These are phyloP conservation scores for Cenopis cana DNA, from an alignment of 2,888 invertebrate genomes.

Conservation along the genomic window DNA sequence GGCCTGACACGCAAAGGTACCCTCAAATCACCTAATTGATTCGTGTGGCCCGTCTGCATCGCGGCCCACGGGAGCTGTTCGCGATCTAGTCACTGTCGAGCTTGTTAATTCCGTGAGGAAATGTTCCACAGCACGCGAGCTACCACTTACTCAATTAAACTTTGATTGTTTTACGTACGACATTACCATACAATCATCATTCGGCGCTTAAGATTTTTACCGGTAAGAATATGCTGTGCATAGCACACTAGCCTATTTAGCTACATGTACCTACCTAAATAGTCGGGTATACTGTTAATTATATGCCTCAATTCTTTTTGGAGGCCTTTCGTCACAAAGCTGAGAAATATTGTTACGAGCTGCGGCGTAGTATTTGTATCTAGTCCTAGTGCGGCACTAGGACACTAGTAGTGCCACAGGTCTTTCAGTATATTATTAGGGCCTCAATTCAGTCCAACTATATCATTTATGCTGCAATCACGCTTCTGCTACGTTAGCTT, in stretches of 20 bases:
- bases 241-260: too few relatives aligned
- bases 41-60: slow-evolving; percentile 56
- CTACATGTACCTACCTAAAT: too few relatives aligned
- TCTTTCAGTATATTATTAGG: neutral
- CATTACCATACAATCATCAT: slow-evolving; percentile 2
- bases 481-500: neutral
- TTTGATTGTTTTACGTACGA: slow-evolving; percentile 30
- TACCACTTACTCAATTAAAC: slow-evolving; percentile 35
- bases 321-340: neutral
- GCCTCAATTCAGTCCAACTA: neutral
- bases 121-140: slow-evolving; percentile 58
- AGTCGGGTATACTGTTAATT: too few relatives aligned
- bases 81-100: slow-evolving; percentile 56
- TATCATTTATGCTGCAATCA: neutral
- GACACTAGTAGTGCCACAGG: too few relatives aligned
- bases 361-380: neutral
- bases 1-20: slow-evolving; percentile 60
- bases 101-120: slow-evolving; percentile 63
- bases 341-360: neutral
- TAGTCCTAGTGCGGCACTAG: too few relatives aligned
- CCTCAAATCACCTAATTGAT: slow-evolving; percentile 73
- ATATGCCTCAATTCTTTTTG: neutral
- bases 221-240: neutral
- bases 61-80: slow-evolving; percentile 54
- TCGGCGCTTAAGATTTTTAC: neutral